These are phyloP conservation scores for Ischnus inquisitorius DNA, from an alignment of 2,888 invertebrate genomes.

Conservation along the genomic window DNA sequence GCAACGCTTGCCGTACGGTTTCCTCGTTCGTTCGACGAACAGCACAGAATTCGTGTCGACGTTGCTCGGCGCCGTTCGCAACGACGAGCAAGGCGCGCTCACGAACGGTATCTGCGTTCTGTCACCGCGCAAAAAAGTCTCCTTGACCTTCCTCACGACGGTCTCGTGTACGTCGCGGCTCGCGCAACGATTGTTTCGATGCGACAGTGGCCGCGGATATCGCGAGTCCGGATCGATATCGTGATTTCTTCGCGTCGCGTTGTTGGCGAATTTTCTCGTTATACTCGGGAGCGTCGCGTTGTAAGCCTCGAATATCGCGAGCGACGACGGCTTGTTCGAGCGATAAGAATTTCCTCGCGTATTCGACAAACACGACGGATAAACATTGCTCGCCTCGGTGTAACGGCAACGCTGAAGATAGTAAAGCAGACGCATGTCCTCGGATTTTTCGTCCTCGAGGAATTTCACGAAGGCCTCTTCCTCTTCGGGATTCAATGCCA, in stretches of 20 bases:
- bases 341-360: constrained; percentile 36
- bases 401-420: constrained; percentile 88
- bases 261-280: constrained; percentile 75
- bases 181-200: constrained; percentile 73
- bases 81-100: constrained; percentile 80
- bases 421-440: constrained; percentile 90
- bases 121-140: constrained; percentile 78
- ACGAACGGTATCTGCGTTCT: constrained; percentile 80
- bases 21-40: constrained; percentile 74
- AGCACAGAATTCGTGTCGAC: constrained; percentile 74
- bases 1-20: constrained; percentile 75
- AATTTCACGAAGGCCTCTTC: constrained; percentile 90
- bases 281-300: constrained; percentile 81
- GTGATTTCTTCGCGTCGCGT: constrained; percentile 43
- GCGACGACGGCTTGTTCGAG: constrained; percentile 69
- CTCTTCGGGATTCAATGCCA: constrained; percentile 88
- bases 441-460: constrained; percentile 88
- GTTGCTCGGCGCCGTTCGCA: constrained; percentile 69
- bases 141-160: constrained; percentile 79
- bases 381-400: constrained; percentile 76
- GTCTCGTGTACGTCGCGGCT: constrained; percentile 76
- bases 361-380: constrained; percentile 34
- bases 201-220: constrained; percentile 82
- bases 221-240: constrained; percentile 70
- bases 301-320: constrained; percentile 79